These are phyloP conservation scores for Sus scrofa DNA, from an alignment of 2,113 vertebrate species.

Conservation along the genomic window T2T-Sscrofa CM000825.6:43149501-43150000, in stretches of 20 bases:
- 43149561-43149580: neutral
- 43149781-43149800: neutral
- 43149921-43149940: conserved; percentile 32
- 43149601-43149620: conserved; percentile 21
- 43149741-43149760: neutral
- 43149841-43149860: conserved; percentile 24
- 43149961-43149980: conserved; percentile 44
- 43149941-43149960: conserved; percentile 49
- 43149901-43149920: neutral
- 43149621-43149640: neutral
- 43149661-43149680: neutral
- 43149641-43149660: conserved; percentile 35
- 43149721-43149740: neutral
- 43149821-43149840: neutral
- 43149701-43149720: neutral
- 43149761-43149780: neutral
- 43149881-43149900: neutral
- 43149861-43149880: neutral
- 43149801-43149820: neutral
- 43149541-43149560: neutral
- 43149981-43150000: neutral
- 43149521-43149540: neutral
- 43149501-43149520: neutral
- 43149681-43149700: neutral
- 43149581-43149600: neutral